phyloP scores from a whole-genome alignment of 2,888 invertebrate species.

The Drosophila phalerata region DNA sequence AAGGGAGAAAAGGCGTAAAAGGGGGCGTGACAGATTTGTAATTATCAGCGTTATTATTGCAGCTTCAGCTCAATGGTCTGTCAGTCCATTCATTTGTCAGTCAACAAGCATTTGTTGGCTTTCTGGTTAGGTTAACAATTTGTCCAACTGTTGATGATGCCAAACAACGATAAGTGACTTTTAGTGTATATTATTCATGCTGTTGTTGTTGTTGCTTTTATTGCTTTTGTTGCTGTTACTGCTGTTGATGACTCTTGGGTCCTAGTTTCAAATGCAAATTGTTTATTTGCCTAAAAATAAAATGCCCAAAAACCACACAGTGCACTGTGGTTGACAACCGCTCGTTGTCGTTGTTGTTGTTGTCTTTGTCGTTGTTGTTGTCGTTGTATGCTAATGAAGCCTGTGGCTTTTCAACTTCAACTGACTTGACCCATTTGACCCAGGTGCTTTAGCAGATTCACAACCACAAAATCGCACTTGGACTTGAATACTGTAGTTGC shows the following conservation, averaged over 20 bases:
- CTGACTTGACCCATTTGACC: constrained; percentile 33
- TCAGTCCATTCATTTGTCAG: constrained; percentile 48
- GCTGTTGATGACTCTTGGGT: constrained; percentile 31
- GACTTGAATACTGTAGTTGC: neutral
- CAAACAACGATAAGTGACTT: constrained; percentile 42
- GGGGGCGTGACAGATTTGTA: constrained; percentile 42
- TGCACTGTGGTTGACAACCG: constrained; percentile 34
- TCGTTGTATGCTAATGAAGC: constrained; percentile 35
- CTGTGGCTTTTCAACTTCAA: constrained; percentile 7
- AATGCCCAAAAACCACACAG: constrained; percentile 21
- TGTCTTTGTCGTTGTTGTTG: too few species aligned
- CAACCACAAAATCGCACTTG: neutral
- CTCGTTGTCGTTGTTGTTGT: neutral
- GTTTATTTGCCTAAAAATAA: constrained; percentile 65
- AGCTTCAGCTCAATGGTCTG: constrained; percentile 47
- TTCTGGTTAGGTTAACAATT: constrained; percentile 64
- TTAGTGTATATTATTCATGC: neutral
- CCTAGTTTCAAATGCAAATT: constrained; percentile 74
- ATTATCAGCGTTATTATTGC: constrained; percentile 63
- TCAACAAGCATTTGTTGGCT: constrained; percentile 54
- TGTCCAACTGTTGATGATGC: constrained; percentile 54
- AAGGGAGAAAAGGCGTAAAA: constrained; percentile 17
- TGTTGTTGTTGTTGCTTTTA: constrained; percentile 8
- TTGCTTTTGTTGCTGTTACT: constrained; percentile 11
- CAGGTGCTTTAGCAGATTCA: constrained; percentile 5